Conservation (phyloP, 2,113 vertebrate genomes). For the Larimichthys polyactis region DNA sequence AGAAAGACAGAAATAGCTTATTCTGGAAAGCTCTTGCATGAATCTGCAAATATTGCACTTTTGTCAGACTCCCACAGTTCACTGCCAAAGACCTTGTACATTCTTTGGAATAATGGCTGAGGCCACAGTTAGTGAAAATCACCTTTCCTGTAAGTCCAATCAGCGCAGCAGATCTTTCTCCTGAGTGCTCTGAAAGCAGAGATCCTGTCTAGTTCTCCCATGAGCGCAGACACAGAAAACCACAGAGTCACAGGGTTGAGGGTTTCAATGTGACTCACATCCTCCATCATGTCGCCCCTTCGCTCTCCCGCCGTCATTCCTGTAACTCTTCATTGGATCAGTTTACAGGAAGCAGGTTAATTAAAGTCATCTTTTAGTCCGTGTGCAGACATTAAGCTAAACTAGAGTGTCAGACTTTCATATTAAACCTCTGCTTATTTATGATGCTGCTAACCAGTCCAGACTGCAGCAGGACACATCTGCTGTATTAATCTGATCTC, state of each 20-base stretch:
- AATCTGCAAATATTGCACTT: constrained; percentile 51
- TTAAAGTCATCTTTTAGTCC: background rate
- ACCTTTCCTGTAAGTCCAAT: constrained; percentile 39
- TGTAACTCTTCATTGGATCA: constrained; percentile 14
- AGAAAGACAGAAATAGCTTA: constrained; percentile 18
- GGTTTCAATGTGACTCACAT: constrained; percentile 62
- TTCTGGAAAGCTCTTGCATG: constrained; percentile 28
- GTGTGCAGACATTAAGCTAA: background rate
- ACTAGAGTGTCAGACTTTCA: background rate
- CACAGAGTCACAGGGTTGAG: constrained; percentile 40
- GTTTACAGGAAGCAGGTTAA: constrained; percentile 13
- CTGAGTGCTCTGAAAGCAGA: constrained; percentile 23
- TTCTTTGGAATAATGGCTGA: constrained; percentile 16
- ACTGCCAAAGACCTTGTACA: constrained; percentile 32
- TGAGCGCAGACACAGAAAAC: constrained; percentile 44
- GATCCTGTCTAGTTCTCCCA: constrained; percentile 12
- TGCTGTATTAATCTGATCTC: constrained; percentile 11
- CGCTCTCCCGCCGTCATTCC: constrained; percentile 4
- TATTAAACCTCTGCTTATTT: background rate
- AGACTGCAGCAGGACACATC: constrained; percentile 11
- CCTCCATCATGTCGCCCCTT: constrained; percentile 44
- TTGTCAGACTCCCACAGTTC: constrained; percentile 12
- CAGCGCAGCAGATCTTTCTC: constrained; percentile 23
- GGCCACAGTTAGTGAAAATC: constrained; percentile 32
- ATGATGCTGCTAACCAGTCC: background rate